Conservation (phyloP, 2,888 invertebrate genomes). For the Drosophila formosana region DNA sequence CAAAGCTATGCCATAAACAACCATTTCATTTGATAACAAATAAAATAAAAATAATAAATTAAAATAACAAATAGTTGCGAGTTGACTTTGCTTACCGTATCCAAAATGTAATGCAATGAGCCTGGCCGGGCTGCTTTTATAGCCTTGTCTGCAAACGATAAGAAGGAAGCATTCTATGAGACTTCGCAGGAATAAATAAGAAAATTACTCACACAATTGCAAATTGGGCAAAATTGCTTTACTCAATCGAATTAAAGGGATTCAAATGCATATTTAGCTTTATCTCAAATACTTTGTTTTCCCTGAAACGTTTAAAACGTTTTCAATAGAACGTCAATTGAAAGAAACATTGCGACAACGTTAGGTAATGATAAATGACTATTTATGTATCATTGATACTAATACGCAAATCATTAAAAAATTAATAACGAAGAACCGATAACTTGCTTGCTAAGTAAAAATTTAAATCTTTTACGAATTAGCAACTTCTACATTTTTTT, state of each 20-base stretch:
- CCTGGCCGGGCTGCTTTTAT: slow-evolving; percentile 28
- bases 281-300: neutral
- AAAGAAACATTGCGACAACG: neutral
- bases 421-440: neutral
- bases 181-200: neutral
- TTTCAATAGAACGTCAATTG: neutral
- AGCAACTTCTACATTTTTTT: neutral
- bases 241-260: slow-evolving; percentile 11
- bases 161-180: slow-evolving; percentile 29
- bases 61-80: neutral
- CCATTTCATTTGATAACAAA: slow-evolving; percentile 9
- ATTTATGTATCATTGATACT: neutral
- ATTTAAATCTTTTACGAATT: neutral
- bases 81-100: slow-evolving; percentile 47
- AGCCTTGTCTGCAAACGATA: slow-evolving; percentile 45
- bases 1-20: neutral
- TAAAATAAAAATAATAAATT: neutral
- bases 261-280: neutral
- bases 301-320: neutral
- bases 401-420: no score
- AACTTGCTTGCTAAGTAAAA: neutral
- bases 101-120: slow-evolving; percentile 30
- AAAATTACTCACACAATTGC: slow-evolving; percentile 5
- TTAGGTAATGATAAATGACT: neutral
- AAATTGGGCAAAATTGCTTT: slow-evolving; percentile 7